These are phyloP conservation scores for Oncorhynchus tshawytscha DNA, from an alignment of 2,113 vertebrate species.

Conservation along the genomic window DNA sequence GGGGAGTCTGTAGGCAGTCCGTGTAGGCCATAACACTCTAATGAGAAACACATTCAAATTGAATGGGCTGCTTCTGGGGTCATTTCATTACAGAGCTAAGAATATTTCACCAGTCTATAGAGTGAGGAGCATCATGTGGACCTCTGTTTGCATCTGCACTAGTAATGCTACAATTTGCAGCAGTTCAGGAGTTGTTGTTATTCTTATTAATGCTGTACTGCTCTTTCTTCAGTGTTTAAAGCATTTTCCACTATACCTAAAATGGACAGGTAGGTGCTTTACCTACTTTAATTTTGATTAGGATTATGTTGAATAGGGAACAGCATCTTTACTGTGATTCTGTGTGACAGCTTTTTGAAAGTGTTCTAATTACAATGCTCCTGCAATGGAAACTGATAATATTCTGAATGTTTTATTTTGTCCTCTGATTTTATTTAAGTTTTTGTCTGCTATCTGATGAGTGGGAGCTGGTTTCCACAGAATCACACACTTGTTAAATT, in stretches of 20 bases:
- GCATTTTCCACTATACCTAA: neutral
- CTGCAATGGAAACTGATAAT: neutral
- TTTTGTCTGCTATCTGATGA: neutral
- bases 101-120: neutral
- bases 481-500: conserved; percentile 21
- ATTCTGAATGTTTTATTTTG: neutral
- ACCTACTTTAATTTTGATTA: too few species aligned
- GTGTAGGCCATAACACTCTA: too few species aligned
- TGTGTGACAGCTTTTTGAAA: neutral
- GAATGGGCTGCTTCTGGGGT: neutral
- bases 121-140: neutral
- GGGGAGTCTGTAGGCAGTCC: too few species aligned
- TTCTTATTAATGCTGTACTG: conserved; percentile 48
- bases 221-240: neutral
- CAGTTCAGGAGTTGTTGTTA: conserved; percentile 39
- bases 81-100: neutral
- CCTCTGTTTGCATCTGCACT: neutral
- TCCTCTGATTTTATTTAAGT: neutral
- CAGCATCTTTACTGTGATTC: neutral
- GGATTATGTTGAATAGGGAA: neutral
- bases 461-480: neutral
- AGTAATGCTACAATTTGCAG: neutral
- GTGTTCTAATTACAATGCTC: neutral
- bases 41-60: too few species aligned
- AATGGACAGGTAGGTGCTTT: neutral